These are phyloP conservation scores for Oreochromis grahami DNA, from an alignment of 2,797 vertebrate genomes.

Conservation along the genomic window DNA sequence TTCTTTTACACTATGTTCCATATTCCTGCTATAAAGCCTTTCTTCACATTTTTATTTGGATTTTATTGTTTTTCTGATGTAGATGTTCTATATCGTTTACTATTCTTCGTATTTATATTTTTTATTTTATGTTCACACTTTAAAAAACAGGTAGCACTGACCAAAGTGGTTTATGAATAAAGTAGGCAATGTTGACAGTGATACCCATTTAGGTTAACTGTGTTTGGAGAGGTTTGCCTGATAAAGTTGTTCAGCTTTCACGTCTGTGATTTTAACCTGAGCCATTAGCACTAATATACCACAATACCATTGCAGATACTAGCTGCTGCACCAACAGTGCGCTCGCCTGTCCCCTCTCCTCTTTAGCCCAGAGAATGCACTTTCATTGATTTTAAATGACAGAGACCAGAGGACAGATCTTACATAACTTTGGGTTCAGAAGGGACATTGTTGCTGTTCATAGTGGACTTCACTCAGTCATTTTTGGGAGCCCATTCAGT, in stretches of 20 bases:
- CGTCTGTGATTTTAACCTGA: neutral
- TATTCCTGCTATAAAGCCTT: neutral
- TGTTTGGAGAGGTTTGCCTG: neutral
- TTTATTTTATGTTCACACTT: neutral
- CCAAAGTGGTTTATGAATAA: neutral
- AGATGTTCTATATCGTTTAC: neutral
- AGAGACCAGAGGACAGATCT: neutral
- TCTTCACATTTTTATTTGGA: neutral
- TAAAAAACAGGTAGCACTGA: no score
- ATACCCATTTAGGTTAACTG: neutral
- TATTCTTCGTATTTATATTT: rapidly evolving
- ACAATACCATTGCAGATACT: neutral
- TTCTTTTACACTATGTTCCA: neutral
- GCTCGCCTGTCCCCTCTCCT: neutral
- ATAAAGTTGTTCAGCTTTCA: neutral
- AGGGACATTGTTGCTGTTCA: neutral
- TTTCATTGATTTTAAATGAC: neutral
- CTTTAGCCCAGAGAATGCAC: neutral
- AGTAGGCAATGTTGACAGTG: neutral
- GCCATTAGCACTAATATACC: neutral
- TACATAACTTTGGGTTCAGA: neutral
- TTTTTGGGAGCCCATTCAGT: no score
- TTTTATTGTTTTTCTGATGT: neutral
- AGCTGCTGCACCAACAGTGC: neutral
- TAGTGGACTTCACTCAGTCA: neutral